phyloP scores from a whole-genome alignment of 2,113 vertebrate genomes.

The Ammospiza caudacuta region DNA sequence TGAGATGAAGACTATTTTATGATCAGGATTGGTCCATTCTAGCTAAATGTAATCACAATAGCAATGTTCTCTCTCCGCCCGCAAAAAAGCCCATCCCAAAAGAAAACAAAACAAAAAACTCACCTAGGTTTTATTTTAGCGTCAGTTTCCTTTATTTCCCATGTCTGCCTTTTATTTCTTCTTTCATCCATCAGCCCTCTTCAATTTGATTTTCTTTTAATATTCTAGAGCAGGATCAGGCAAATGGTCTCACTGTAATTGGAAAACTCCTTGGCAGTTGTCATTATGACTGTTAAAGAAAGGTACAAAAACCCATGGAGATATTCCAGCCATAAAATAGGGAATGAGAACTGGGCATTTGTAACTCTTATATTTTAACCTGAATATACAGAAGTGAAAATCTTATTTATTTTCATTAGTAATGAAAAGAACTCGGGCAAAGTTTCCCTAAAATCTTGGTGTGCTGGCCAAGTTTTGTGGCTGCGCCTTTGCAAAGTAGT shows the following conservation, averaged over 20 bases:
- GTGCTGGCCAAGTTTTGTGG: neutral
- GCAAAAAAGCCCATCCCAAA: neutral
- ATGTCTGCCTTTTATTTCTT: neutral
- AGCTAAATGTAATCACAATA: neutral
- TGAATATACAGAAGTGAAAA: neutral
- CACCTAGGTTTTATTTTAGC: neutral
- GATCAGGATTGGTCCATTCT: neutral
- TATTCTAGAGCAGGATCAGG: neutral
- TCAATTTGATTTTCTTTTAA: neutral
- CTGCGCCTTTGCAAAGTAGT: neutral
- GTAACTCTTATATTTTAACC: neutral
- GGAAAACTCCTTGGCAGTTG: neutral
- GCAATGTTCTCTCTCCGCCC: accelerated
- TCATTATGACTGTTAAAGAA: neutral
- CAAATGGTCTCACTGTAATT: accelerated
- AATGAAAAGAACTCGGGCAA: neutral
- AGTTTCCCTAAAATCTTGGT: neutral
- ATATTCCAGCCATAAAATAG: neutral
- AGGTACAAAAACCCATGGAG: neutral
- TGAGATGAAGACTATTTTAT: neutral
- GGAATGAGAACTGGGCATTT: neutral
- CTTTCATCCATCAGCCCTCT: neutral
- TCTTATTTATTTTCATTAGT: neutral
- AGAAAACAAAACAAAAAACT: neutral
- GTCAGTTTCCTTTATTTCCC: neutral